phyloP scores from a whole-genome alignment of 37 sponge, comb jelly and placozoan genomes.

The Tethya wilhelma region DNA sequence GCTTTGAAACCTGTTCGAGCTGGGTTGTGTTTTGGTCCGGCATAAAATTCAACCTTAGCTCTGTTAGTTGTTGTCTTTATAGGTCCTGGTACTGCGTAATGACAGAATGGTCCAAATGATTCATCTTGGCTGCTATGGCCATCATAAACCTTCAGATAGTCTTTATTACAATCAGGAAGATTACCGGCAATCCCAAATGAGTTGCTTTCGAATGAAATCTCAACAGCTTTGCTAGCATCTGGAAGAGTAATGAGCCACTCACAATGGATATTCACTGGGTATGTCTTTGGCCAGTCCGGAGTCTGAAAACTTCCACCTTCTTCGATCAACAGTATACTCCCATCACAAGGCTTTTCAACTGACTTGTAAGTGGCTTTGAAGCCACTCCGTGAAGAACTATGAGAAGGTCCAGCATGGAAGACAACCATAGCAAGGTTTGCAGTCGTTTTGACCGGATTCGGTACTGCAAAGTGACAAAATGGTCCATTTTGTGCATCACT shows the following conservation, averaged over 20 bases:
- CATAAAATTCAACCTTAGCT: neutral
- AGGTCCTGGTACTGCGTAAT: neutral
- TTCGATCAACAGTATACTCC: neutral
- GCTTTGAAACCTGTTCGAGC: conserved; percentile 1
- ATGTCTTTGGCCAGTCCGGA: neutral
- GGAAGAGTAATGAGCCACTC: neutral
- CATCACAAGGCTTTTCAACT: too few species aligned
- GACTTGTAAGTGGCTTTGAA: too few species aligned
- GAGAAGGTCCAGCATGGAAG: conserved; percentile 21
- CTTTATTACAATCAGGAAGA: neutral
- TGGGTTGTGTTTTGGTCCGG: neutral
- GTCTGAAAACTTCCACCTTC: neutral
- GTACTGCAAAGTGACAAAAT: conserved; percentile 6
- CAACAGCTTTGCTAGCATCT: neutral
- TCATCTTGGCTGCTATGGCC: neutral
- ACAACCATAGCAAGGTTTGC: neutral
- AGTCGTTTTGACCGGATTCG: neutral
- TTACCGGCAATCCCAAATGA: conserved; percentile 5
- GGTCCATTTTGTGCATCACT: neutral
- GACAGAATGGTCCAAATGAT: neutral
- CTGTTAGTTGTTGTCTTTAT: neutral
- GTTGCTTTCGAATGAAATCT: neutral
- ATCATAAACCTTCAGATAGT: neutral
- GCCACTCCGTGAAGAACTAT: too few species aligned
- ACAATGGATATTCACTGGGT: neutral